Base-by-base conservation (phyloP, 2,888 invertebrate genomes). In the Xanthia togata region DNA sequence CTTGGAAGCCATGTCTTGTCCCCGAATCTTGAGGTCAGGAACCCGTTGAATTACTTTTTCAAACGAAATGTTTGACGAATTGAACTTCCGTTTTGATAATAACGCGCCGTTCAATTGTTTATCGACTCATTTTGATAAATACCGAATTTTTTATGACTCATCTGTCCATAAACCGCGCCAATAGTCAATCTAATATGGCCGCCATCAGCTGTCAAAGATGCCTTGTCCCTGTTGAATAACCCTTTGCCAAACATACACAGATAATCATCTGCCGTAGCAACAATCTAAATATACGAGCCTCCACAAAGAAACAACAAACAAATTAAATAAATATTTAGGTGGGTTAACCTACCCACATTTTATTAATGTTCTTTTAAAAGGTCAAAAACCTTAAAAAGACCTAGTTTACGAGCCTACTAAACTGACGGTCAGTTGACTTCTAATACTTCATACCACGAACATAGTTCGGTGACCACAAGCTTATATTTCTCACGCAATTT, bases 401-500 rank as follows among this genome's bases (percentile, higher is more conserved):
- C 80, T 85, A 80, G 71, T 82, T 86, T 87, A 83, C 73, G 75
- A 74, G 73, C 68, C 53, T n/a, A 75, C 73, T 67, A 77, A 77
- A 73, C 68, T 65, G 67, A 55, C 78, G 78, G 76, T 70, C 79
- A 70, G 70, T 70, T 74, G 57, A 60, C 53, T 68, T 70, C 70
- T 77, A 80, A 82, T 81, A 82, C 79, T 67, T 76, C 76, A 79
- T 75, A 78, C 71, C 86, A 87, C 87, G 86, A 83, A 87, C 82
- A 47, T 64, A 70, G 78, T 79, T 79, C 79, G 64, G 65, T 81
- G 81, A 82, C 86, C 88, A 82, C 57, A 38, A 62, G 72, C 70
- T 74, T 55, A 59, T 60, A 63, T 50, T 63, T 64, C 88, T 90
- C 91, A 91, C 92, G 92, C 92, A 82, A 92, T 89, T 90, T 93